Conservation (phyloP, 2,888 invertebrate species). For the Tenodera sinensis region DNA sequence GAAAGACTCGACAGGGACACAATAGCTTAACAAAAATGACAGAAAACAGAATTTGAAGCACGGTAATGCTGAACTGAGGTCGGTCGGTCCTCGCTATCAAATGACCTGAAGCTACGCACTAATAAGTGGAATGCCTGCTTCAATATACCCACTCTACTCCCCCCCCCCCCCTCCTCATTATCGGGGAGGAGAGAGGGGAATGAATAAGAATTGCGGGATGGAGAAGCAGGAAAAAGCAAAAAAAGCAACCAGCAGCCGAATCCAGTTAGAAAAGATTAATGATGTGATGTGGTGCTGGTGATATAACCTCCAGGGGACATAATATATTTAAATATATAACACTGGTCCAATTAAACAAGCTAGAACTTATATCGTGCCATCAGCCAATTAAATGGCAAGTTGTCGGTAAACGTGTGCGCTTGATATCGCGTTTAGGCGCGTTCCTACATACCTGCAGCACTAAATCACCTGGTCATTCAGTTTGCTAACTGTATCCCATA, state of each 20-base stretch:
- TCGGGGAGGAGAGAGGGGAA: neutral
- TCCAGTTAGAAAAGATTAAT: constrained; percentile 21
- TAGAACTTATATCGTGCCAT: neutral
- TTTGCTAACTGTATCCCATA: too few species aligned
- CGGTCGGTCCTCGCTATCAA: neutral
- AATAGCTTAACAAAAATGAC: neutral
- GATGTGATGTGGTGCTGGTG: constrained; percentile 1
- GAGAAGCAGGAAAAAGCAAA: neutral
- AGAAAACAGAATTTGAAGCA: too few species aligned
- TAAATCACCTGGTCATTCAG: too few species aligned
- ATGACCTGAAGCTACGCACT: constrained; percentile 14
- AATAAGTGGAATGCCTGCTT: constrained; percentile 5
- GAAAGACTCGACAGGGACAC: neutral
- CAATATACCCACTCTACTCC: neutral
- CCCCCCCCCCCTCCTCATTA: too few species aligned
- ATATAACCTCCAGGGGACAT: neutral
- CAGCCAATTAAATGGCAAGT: too few species aligned
- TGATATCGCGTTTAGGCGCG: too few species aligned
- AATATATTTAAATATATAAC: neutral
- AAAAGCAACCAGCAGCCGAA: neutral
- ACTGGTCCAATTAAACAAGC: neutral
- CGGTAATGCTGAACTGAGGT: neutral
- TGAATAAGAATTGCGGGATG: neutral
- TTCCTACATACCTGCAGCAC: too few species aligned
- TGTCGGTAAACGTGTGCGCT: too few species aligned